Evolutionary conservation across 1,140 invertebrate genomes (phyloP).

Genomic region (Lordiphosa stackelbergi): DNA sequence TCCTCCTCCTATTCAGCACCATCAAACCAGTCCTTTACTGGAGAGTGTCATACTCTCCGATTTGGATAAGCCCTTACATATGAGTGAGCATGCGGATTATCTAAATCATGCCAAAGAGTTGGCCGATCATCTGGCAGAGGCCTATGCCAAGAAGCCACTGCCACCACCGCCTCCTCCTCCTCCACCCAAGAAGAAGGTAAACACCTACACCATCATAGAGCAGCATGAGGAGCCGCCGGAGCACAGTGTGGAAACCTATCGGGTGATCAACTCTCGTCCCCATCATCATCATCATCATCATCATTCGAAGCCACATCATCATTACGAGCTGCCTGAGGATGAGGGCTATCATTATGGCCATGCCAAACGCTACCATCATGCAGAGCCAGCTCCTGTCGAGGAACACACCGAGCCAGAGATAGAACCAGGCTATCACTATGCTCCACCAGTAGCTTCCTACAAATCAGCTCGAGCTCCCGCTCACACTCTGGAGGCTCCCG

Average conservation of each 20-base stretch:
- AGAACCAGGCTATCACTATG: constrained; percentile 40
- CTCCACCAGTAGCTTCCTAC: constrained; percentile 17
- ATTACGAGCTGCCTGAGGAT: constrained; percentile 32
- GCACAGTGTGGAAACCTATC: constrained; percentile 51
- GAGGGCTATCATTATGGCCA: constrained; percentile 43
- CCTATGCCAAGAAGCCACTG: constrained; percentile 42
- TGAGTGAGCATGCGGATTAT: constrained; percentile 65
- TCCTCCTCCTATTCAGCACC: constrained; percentile 5
- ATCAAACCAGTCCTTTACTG: constrained; percentile 44
- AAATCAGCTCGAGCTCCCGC: constrained; percentile 36
- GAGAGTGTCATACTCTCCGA: constrained; percentile 64
- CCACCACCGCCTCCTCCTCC: constrained; percentile 13
- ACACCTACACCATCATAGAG: constrained; percentile 67
- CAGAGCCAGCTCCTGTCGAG: constrained; percentile 57
- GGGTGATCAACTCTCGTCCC: constrained; percentile 46
- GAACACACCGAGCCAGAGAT: constrained; percentile 43
- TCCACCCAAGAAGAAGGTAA: constrained; percentile 58
- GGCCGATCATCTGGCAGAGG: constrained; percentile 49
- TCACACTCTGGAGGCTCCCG: constrained; percentile 50
- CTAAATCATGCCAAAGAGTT: constrained; percentile 65
- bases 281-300: constrained; percentile 28
- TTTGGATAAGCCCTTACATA: constrained; percentile 58
- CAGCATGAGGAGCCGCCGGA: constrained; percentile 43
- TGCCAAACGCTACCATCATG: constrained; percentile 24
- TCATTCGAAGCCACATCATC: constrained; percentile 15